Conservation (phyloP, 1,140 invertebrate species). For the Meloidogyne chitwoodi region DNA sequence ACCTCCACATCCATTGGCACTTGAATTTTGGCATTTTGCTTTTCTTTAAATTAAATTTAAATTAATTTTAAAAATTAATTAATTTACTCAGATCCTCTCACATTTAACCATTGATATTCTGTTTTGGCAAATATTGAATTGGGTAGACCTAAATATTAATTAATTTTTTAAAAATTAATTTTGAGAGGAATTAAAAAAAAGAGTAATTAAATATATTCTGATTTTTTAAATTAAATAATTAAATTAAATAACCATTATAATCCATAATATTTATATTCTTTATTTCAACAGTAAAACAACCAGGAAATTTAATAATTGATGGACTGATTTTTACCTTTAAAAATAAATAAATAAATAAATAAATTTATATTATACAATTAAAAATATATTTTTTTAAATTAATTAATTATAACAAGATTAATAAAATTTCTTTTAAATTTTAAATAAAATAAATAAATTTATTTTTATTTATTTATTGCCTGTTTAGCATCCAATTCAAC, state of each 20-base stretch:
- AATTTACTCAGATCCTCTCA: constrained; percentile 19
- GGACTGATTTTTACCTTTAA: constrained; percentile 49
- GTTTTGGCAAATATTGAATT: constrained; percentile 53
- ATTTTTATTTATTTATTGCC: background rate
- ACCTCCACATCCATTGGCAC: constrained; percentile 56
- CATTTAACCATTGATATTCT: constrained; percentile 60
- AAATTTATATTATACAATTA: too few relatives aligned
- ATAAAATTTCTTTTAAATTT: too few relatives aligned
- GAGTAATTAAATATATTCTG: too few relatives aligned
- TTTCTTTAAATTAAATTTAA: constrained; percentile 40
- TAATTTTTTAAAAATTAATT: too few relatives aligned
- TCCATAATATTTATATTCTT: constrained; percentile 53
- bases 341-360: background rate
- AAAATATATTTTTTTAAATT: too few relatives aligned
- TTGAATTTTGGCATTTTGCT: constrained; percentile 57
- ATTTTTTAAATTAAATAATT: constrained; percentile 28
- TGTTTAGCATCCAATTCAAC: constrained; percentile 54
- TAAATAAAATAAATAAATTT: background rate
- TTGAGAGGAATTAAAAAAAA: too few relatives aligned
- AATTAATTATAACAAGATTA: too few relatives aligned
- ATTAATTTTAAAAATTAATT: background rate
- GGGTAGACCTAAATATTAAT: background rate
- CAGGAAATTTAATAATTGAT: constrained; percentile 54
- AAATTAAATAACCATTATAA: constrained; percentile 14
- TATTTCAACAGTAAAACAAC: constrained; percentile 59